These are phyloP conservation scores for Nephrotoma appendiculata DNA, from an alignment of 2,888 invertebrate species.

Conservation along the genomic window DNA sequence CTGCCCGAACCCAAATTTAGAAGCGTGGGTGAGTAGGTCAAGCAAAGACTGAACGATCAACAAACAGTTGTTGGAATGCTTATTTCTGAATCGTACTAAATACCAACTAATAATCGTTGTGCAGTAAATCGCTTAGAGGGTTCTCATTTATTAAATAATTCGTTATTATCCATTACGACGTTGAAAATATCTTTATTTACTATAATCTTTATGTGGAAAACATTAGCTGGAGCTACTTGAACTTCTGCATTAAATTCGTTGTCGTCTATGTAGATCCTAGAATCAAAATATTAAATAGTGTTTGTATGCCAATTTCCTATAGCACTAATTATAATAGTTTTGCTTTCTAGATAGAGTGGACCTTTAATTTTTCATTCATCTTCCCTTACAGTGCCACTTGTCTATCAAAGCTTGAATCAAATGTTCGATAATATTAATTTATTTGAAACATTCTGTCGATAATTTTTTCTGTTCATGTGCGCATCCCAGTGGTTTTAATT, in stretches of 20 bases:
- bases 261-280: not conserved
- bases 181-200: too few relatives aligned
- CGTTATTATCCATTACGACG: too few relatives aligned
- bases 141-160: too few relatives aligned
- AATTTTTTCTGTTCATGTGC: not conserved
- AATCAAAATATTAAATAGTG: not conserved
- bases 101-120: too few relatives aligned
- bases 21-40: too few relatives aligned
- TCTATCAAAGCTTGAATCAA: not conserved
- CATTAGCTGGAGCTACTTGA: not conserved
- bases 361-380: not conserved
- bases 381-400: not conserved
- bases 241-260: not conserved
- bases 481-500: not conserved
- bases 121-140: too few relatives aligned
- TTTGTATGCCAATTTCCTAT: not conserved
- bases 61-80: too few relatives aligned
- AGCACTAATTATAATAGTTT: not conserved
- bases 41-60: too few relatives aligned
- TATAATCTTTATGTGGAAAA: not conserved
- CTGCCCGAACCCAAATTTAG: too few relatives aligned
- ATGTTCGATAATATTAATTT: not conserved
- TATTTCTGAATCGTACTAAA: too few relatives aligned
- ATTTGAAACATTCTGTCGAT: not conserved
- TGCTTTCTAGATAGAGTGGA: not conserved